Evolutionary conservation across 92 coral and sea anemone species (phyloP).

Genomic region (Virgularia gustaviana): DNA sequence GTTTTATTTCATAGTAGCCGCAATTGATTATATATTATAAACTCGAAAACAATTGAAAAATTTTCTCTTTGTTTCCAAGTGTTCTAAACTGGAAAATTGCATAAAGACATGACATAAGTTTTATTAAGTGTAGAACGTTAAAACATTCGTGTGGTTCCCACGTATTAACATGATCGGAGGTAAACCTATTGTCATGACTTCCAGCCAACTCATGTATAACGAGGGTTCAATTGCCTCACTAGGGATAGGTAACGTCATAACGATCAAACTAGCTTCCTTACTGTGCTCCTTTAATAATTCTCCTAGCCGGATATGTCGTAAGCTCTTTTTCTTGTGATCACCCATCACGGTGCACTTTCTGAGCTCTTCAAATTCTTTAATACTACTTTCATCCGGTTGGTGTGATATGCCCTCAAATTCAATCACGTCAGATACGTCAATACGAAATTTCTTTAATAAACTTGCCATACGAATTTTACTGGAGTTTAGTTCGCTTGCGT

Average conservation of each 20-base stretch:
- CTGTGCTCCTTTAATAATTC: conserved; percentile 80
- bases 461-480: conserved; percentile 87
- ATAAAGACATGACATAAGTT: too few species aligned
- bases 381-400: conserved; percentile 60
- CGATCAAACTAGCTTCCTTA: conserved; percentile 77
- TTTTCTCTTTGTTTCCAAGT: too few species aligned
- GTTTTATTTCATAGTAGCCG: too few species aligned
- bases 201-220: conserved; percentile 99
- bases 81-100: too few species aligned
- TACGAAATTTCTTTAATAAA: conserved; percentile 86
- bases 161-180: conserved; percentile 95
- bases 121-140: conserved; percentile 85
- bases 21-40: too few species aligned
- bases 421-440: conserved; percentile 75
- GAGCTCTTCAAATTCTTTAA: conserved; percentile 71
- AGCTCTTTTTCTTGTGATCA: conserved; percentile 70
- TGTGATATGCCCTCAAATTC: conserved; percentile 82
- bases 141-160: conserved; percentile 91
- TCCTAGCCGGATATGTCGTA: conserved; percentile 93
- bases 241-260: conserved; percentile 92
- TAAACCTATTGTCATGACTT: conserved; percentile 80
- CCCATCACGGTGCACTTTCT: conserved; percentile 61
- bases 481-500: conserved; percentile 56
- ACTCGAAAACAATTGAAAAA: too few species aligned
- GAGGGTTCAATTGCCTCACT: conserved; percentile 74